These are phyloP conservation scores for Corvus hawaiiensis DNA, from an alignment of 2,113 vertebrate species.

Conservation along the genomic window DNA sequence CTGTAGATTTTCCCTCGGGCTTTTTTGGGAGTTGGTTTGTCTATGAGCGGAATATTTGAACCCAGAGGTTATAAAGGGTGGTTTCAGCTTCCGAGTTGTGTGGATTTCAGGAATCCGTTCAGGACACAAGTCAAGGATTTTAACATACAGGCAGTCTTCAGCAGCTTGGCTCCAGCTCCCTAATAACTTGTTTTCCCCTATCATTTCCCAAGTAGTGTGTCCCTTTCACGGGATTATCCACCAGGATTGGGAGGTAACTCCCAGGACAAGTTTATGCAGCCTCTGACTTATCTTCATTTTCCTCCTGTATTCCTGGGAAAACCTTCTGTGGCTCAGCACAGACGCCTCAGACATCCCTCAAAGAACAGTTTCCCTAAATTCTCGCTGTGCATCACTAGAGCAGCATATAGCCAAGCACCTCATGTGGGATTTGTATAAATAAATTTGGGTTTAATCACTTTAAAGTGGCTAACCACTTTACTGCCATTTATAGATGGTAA, in stretches of 20 bases:
- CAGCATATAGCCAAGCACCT: neutral
- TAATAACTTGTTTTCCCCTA: neutral
- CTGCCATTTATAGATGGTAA: slow-evolving; percentile 17
- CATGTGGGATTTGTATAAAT: neutral
- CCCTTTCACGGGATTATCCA: neutral
- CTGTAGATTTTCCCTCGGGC: neutral
- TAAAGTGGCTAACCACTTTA: slow-evolving; percentile 49
- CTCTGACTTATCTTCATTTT: neutral
- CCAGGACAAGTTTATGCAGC: neutral
- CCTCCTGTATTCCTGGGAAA: neutral
- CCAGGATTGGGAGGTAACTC: neutral
- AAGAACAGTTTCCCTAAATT: neutral
- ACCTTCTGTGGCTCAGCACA: neutral
- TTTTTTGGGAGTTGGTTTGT: neutral
- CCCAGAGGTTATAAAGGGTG: neutral
- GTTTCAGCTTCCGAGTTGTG: neutral
- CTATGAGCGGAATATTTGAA: neutral
- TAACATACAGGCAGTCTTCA: neutral
- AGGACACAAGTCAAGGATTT: neutral
- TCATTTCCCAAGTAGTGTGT: neutral
- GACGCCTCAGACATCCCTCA: neutral
- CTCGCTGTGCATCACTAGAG: neutral
- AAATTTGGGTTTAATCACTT: slow-evolving; percentile 42
- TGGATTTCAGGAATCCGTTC: neutral
- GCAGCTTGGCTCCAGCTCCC: neutral